Conservation (phyloP, 1,140 invertebrate species). For the Drosophila lini region DNA sequence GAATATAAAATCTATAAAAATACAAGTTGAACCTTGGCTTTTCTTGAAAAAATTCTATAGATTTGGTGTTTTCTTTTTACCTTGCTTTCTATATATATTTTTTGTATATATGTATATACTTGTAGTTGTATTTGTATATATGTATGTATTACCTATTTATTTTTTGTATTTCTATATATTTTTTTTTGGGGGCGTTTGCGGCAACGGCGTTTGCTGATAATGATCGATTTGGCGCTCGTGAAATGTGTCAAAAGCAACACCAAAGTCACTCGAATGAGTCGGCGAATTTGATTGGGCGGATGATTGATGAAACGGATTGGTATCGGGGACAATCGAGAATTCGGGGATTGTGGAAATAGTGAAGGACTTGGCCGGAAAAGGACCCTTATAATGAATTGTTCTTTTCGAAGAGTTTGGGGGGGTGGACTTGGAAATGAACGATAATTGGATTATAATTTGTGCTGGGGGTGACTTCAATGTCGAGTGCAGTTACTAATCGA, state of each 20-base stretch:
- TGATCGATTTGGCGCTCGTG: conserved; percentile 69
- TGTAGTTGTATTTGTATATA: background rate
- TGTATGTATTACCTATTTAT: background rate
- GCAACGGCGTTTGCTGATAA: conserved; percentile 55
- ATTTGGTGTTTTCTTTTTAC: background rate
- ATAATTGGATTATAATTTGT: conserved; percentile 50
- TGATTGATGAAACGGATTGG: conserved; percentile 45
- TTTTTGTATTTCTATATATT: background rate
- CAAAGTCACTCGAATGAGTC: conserved; percentile 58
- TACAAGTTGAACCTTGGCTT: no score
- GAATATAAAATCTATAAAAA: no score
- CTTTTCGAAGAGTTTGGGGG: background rate
- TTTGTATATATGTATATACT: background rate
- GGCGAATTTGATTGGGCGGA: conserved; percentile 47
- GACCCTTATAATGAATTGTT: conserved; percentile 47
- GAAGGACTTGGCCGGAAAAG: conserved; percentile 34
- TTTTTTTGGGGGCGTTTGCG: conserved; percentile 65
- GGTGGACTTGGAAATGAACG: conserved; percentile 9
- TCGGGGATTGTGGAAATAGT: conserved; percentile 9
- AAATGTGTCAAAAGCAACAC: conserved; percentile 76
- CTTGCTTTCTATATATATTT: background rate
- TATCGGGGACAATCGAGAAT: conserved; percentile 4
- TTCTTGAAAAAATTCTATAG: no score
- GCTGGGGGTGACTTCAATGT: conserved; percentile 6
- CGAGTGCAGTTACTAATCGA: conserved; percentile 12